phyloP scores from a whole-genome alignment of 2,113 vertebrate genomes.

The cat (Felis catus) region DNA sequence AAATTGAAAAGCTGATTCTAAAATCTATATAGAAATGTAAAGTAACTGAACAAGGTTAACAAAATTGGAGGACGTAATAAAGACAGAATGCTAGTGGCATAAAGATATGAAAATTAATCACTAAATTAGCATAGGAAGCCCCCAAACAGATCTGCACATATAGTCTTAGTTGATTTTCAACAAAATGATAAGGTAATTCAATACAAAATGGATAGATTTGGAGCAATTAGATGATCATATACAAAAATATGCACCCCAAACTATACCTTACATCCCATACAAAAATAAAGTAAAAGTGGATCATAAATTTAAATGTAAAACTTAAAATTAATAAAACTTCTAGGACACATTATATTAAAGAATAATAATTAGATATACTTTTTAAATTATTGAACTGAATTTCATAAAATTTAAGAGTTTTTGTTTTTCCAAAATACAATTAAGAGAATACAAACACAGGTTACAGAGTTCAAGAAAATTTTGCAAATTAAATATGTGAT shows the following conservation, averaged over 20 bases:
- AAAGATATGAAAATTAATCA: not conserved
- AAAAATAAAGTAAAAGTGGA: not conserved
- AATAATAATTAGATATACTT: not conserved
- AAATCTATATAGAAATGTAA: not conserved
- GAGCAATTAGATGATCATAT: not conserved
- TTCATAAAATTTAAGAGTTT: not conserved
- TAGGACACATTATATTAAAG: not conserved
- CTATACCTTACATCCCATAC: not conserved
- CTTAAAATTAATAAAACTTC: not conserved
- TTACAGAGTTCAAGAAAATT: not conserved
- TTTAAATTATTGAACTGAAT: not conserved
- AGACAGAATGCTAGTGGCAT: not conserved
- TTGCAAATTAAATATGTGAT: not conserved
- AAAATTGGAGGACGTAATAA: not conserved
- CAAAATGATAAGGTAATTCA: not conserved
- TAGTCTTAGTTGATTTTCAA: not conserved
- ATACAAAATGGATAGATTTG: not conserved
- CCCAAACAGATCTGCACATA: not conserved
- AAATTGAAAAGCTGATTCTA: not conserved
- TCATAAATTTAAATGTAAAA: not conserved
- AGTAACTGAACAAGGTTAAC: not conserved
- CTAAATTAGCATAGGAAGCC: too few relatives aligned
- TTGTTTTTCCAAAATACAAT: not conserved
- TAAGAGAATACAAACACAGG: not conserved
- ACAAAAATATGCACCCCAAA: not conserved